Evolutionary conservation across 2,113 vertebrate species (phyloP).

Genomic region (Pangasianodon hypophthalmus): DNA sequence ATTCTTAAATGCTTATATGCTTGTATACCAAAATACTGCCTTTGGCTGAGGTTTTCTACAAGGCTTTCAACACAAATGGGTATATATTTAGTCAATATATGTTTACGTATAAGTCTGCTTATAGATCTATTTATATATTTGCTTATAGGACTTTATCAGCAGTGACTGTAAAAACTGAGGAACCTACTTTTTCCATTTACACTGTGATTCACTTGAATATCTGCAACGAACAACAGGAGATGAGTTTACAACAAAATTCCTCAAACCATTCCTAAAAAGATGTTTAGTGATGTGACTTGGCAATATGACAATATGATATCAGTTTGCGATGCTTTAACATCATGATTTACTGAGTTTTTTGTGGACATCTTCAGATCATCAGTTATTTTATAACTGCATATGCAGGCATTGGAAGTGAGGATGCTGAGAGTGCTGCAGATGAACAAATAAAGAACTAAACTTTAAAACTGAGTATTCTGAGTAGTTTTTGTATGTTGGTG

Average conservation of each 20-base stretch:
- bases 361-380: not conserved
- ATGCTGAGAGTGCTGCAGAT: not conserved
- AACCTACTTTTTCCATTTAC: conserved; percentile 73
- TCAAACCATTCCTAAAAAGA: not conserved
- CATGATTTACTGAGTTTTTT: not conserved
- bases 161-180: not conserved
- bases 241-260: conserved; percentile 15
- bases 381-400: too few relatives aligned
- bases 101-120: not conserved
- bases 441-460: not conserved
- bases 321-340: not conserved
- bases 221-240: conserved; percentile 59
- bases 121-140: not conserved
- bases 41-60: not conserved
- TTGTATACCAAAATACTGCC: not conserved
- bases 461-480: too few relatives aligned
- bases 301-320: not conserved
- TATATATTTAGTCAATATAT: not conserved
- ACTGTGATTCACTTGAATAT: conserved; percentile 64
- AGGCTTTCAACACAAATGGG: not conserved
- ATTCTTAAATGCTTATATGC: not conserved
- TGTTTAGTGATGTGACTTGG: not conserved
- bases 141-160: not conserved
- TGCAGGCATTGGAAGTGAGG: not conserved
- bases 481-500: too few relatives aligned